These are phyloP conservation scores for Chelonus insularis DNA, from an alignment of 1,140 invertebrate species.

Conservation along the genomic window DNA sequence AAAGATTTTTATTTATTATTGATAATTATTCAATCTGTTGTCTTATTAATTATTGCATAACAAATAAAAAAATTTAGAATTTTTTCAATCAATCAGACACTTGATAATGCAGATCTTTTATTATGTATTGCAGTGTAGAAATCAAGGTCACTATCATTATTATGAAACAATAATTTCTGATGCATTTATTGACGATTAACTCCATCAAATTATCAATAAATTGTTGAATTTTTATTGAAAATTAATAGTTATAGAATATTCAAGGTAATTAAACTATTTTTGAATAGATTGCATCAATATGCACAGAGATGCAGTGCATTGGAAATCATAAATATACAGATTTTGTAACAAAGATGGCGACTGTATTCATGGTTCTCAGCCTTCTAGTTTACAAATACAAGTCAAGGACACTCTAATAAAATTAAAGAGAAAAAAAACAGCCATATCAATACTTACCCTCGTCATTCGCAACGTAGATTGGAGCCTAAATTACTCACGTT, in stretches of 20 bases:
- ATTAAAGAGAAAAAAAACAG: constrained; percentile 11
- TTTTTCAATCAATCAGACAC: too few species aligned
- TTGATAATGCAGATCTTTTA: too few species aligned
- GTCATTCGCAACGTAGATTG: constrained; percentile 29
- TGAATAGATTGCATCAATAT: not conserved
- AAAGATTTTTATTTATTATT: too few species aligned
- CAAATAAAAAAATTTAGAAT: not conserved
- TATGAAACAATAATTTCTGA: not conserved
- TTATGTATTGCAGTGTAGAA: not conserved
- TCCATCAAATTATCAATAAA: too few species aligned
- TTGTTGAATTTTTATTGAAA: too few species aligned
- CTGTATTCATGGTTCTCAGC: constrained; percentile 35
- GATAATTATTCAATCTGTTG: too few species aligned
- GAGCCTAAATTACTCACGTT: constrained; percentile 22
- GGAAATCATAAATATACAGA: constrained; percentile 13
- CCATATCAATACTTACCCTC: constrained; percentile 29
- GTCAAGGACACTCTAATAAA: constrained; percentile 11
- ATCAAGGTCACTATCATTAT: constrained; percentile 6
- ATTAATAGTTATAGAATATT: not conserved
- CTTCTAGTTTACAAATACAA: constrained; percentile 25
- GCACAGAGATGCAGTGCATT: not conserved
- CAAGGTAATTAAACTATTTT: not conserved
- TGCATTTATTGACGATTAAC: too few species aligned
- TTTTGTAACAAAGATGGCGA: constrained; percentile 50
- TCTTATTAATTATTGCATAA: too few species aligned